phyloP scores from a whole-genome alignment of 2,113 vertebrate genomes.

The Corvus moneduloides region DNA sequence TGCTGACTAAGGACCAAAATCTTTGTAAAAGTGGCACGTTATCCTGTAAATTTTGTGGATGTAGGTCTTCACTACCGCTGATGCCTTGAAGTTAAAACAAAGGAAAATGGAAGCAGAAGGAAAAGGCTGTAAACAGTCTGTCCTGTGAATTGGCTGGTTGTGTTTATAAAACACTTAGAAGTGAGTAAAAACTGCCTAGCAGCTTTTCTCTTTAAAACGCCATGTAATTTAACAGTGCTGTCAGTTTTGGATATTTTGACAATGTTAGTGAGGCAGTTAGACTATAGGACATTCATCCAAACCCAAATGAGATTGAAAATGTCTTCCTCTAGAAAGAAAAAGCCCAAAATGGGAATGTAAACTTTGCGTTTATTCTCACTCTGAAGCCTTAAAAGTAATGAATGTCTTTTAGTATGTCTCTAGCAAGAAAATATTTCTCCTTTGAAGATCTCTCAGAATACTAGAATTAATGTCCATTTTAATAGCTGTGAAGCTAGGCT shows the following conservation, averaged over 20 bases:
- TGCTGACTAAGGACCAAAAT: background rate
- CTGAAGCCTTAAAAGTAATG: background rate
- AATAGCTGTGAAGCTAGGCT: background rate
- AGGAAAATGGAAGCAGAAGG: background rate
- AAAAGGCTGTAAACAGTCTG: background rate
- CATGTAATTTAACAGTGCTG: background rate
- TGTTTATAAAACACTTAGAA: background rate
- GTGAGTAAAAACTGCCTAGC: background rate
- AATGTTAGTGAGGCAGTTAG: background rate
- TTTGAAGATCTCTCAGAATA: background rate
- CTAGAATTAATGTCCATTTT: background rate
- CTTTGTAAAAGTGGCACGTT: background rate
- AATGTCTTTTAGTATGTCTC: background rate
- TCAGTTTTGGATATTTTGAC: background rate
- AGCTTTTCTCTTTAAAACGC: background rate
- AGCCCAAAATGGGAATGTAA: background rate
- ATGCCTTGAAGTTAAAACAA: background rate
- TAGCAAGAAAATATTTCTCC: background rate
- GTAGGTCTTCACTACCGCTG: background rate
- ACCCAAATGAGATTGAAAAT: background rate
- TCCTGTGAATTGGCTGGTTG: background rate
- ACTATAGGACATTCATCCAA: background rate
- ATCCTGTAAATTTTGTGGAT: background rate
- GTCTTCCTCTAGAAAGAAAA: background rate
- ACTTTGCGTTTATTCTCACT: background rate